A percentile compares a stretch with the other conserved stretches of the same genome.
phyloP scores from a whole-genome alignment of 2,113 vertebrate genomes.

The Struthidea cinerea region DNA sequence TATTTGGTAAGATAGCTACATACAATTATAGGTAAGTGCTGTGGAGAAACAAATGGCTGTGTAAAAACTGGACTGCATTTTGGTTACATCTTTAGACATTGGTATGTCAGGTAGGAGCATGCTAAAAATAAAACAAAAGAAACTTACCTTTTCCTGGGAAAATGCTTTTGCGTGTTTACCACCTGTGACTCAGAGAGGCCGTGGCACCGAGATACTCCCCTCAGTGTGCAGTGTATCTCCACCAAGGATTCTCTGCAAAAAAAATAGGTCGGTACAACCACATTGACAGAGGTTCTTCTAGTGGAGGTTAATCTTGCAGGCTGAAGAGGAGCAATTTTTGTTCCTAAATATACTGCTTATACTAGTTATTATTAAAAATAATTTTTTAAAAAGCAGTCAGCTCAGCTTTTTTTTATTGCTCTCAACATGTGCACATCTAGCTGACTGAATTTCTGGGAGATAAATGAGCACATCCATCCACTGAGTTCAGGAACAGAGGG shows the following conservation, averaged over 20 bases:
- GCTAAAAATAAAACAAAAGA: not conserved
- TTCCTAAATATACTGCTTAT: not conserved
- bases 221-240: not conserved
- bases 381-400: not conserved
- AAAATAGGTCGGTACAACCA: not conserved
- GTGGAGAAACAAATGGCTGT: not conserved
- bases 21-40: not conserved
- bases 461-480: not conserved
- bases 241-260: not conserved
- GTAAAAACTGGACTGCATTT: not conserved
- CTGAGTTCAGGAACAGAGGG: not conserved
- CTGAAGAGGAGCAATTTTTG: not conserved
- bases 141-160: not conserved
- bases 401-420: not conserved
- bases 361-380: not conserved
- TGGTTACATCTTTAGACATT: not conserved
- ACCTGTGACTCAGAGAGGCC: not conserved
- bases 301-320: not conserved
- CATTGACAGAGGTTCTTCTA: not conserved
- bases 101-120: not conserved
- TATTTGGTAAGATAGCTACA: not conserved
- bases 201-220: not conserved
- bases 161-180: not conserved
- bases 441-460: not conserved
- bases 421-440: not conserved